Conservation (phyloP, 2,888 invertebrate species). For the Hypomecis punctinalis region DNA sequence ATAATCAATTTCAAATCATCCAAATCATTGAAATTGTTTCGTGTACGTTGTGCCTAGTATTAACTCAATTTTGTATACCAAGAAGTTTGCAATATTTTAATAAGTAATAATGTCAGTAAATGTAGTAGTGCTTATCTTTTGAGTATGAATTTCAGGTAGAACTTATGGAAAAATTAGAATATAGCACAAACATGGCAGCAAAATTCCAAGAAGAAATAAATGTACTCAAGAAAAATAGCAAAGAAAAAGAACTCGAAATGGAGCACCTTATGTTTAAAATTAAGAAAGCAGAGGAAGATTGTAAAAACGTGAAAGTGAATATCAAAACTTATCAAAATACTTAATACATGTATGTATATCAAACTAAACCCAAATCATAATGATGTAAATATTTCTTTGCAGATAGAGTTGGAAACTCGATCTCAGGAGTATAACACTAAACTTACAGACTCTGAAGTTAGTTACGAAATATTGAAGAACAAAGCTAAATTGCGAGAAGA, state of each 20-base stretch:
- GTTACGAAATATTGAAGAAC: constrained; percentile 78
- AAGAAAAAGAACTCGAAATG: constrained; percentile 65
- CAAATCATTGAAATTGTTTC: no score
- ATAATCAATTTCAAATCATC: no score
- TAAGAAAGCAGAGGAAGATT: constrained; percentile 52
- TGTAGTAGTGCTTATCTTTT: no score
- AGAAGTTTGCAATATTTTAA: no score
- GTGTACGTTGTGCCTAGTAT: no score
- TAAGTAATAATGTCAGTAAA: no score
- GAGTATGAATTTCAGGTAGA: constrained; percentile 58
- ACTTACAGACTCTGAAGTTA: constrained; percentile 80
- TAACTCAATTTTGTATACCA: no score
- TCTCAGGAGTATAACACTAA: constrained; percentile 62
- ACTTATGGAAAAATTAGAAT: constrained; percentile 74
- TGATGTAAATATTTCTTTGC: constrained; percentile 24
- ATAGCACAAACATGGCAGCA: constrained; percentile 57
- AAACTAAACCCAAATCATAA: no score
- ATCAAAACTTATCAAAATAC: not conserved
- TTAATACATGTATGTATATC: not conserved
- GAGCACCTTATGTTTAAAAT: constrained; percentile 60
- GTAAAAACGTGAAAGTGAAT: constrained; percentile 47
- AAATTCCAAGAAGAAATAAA: constrained; percentile 66
- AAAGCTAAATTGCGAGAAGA: constrained; percentile 82
- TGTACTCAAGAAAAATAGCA: constrained; percentile 50
- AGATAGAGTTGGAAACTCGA: constrained; percentile 62